A percentile compares a stretch with the other conserved stretches of the same genome.
phyloP scores from a whole-genome alignment of 2,113 vertebrate genomes.

The Phylloscopus trochilus region DNA sequence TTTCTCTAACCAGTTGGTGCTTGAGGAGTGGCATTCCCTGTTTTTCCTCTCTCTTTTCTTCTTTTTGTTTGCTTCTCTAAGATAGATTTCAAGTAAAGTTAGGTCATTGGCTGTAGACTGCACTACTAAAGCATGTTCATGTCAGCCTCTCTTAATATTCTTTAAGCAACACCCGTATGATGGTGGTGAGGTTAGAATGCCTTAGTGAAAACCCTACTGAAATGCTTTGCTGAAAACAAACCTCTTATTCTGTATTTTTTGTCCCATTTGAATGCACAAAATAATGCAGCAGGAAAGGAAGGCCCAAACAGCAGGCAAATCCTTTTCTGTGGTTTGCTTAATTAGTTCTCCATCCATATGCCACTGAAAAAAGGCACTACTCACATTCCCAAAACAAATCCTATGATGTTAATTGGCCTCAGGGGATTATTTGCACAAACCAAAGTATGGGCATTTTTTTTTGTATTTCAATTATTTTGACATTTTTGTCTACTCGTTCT shows the following conservation, averaged over 20 bases:
- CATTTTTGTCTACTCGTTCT: neutral
- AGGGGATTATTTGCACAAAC: neutral
- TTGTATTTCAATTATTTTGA: neutral
- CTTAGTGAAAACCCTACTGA: neutral
- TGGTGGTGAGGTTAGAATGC: neutral
- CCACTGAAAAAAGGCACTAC: neutral
- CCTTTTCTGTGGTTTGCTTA: neutral
- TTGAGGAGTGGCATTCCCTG: neutral
- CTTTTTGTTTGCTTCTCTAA: neutral
- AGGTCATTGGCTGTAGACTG: neutral
- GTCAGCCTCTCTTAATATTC: neutral
- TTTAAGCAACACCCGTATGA: fast-evolving
- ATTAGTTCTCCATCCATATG: neutral
- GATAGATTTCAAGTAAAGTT: neutral
- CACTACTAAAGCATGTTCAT: neutral
- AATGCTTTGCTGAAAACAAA: neutral
- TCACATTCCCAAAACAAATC: neutral
- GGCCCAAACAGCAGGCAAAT: neutral
- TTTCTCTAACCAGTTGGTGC: neutral
- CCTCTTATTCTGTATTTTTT: neutral
- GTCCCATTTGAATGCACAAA: neutral
- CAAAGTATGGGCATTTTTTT: neutral
- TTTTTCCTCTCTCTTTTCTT: neutral
- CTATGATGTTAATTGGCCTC: neutral
- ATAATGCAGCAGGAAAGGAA: neutral